A percentile compares a stretch with the other conserved stretches of the same genome.
These are phyloP conservation scores for Osedax fenrisi DNA, from an alignment of 2,888 invertebrate species.

Conservation along the genomic window DNA sequence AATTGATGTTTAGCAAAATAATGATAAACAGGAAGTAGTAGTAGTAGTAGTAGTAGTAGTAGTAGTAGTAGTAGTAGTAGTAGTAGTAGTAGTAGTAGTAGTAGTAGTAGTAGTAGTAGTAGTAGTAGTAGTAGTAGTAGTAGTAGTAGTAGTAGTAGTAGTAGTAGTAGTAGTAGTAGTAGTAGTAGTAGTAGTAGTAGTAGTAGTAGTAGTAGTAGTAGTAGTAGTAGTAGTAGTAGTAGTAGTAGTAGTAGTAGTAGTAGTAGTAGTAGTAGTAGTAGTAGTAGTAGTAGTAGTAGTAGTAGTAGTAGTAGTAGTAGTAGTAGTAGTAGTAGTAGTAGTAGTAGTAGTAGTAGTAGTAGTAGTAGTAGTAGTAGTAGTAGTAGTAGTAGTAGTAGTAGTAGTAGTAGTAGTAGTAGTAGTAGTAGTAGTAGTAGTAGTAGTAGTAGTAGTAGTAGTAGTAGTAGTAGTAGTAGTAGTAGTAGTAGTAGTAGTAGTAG, in stretches of 20 bases:
- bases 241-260: background rate
- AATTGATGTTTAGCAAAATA: no score
- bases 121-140: background rate
- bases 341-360: background rate
- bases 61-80: background rate
- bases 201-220: slow-evolving; percentile 4
- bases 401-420: background rate
- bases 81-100: background rate
- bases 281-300: background rate
- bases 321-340: background rate
- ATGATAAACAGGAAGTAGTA: no score
- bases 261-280: background rate
- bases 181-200: background rate
- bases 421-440: background rate
- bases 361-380: background rate
- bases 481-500: background rate
- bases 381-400: slow-evolving; percentile 4
- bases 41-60: slow-evolving; percentile 4
- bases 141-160: background rate
- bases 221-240: background rate
- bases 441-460: background rate
- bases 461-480: slow-evolving; percentile 1
- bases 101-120: background rate
- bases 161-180: slow-evolving; percentile 3
- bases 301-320: slow-evolving; percentile 1